Evolutionary conservation across 1,140 invertebrate genomes (phyloP).

Genomic region (Drosophila melanogaster): DNA sequence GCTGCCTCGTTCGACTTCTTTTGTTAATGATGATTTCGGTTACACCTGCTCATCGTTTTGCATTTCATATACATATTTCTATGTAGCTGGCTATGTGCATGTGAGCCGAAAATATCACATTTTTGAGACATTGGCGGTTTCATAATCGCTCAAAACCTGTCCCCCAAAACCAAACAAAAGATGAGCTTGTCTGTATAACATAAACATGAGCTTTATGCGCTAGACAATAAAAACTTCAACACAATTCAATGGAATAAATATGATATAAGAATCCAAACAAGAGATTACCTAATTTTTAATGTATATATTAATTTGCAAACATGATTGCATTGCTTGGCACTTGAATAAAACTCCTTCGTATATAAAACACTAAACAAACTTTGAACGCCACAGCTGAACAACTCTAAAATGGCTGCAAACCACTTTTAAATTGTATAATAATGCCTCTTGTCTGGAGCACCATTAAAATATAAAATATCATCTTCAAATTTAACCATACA

Average conservation of each 20-base stretch:
- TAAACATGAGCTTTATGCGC: constrained; percentile 13
- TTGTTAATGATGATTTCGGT: constrained; percentile 44
- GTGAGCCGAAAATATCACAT: constrained; percentile 44
- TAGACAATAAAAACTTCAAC: constrained; percentile 26
- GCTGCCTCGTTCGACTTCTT: constrained; percentile 37
- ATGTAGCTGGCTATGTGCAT: constrained; percentile 16
- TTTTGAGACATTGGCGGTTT: constrained; percentile 56
- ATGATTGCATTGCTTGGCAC: neutral
- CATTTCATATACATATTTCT: constrained; percentile 18
- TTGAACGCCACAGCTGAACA: neutral
- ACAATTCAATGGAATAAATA: constrained; percentile 16
- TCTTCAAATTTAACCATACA: constrained; percentile 35
- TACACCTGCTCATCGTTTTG: constrained; percentile 42
- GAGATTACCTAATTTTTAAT: neutral
- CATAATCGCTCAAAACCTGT: constrained; percentile 59
- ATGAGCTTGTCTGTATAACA: constrained; percentile 1
- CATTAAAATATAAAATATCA: constrained; percentile 41
- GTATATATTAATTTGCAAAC: neutral
- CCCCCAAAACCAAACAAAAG: constrained; percentile 14
- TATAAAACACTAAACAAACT: no score
- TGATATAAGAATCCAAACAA: constrained; percentile 28
- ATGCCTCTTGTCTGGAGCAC: neutral
- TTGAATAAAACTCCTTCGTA: no score
- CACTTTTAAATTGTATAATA: constrained; percentile 1
- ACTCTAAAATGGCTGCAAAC: neutral